Evolutionary conservation across 2,888 invertebrate species (phyloP).

Genomic region (Scotopteryx bipunctaria): DNA sequence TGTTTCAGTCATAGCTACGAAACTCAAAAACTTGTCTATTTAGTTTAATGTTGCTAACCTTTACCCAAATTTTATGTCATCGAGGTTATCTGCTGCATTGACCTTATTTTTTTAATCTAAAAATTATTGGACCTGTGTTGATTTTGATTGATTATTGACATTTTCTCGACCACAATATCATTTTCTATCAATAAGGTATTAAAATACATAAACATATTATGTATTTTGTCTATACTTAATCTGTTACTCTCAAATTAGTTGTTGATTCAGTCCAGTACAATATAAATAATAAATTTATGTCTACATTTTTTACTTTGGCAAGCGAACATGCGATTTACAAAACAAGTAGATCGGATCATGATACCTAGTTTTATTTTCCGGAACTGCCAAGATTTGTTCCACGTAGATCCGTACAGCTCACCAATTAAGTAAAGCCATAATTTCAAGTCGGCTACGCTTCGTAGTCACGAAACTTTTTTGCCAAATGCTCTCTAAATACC

Average conservation of each 20-base stretch:
- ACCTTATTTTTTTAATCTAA: conserved; percentile 4
- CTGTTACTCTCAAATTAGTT: conserved; percentile 8
- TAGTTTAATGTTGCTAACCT: conserved; percentile 11
- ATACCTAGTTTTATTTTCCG: conserved; percentile 59
- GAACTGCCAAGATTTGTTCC: conserved; percentile 69
- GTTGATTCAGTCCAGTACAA: conserved; percentile 15
- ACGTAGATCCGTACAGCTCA: conserved; percentile 58
- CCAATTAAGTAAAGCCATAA: conserved; percentile 62
- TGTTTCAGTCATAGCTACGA: not conserved
- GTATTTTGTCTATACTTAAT: too few species aligned
- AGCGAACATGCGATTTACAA: conserved; percentile 53
- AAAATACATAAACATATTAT: too few species aligned
- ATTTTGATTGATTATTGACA: conserved; percentile 8
- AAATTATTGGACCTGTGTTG: conserved; percentile 9
- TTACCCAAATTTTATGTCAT: conserved; percentile 7
- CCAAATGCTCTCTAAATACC: conserved; percentile 33
- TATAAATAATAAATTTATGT: too few species aligned
- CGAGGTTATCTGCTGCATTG: conserved; percentile 5
- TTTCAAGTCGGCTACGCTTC: conserved; percentile 60
- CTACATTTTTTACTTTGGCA: conserved; percentile 39
- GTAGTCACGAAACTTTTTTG: conserved; percentile 58
- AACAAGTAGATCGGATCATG: conserved; percentile 67
- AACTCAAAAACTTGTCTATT: not conserved
- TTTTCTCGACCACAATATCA: too few species aligned
- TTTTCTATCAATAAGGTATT: too few species aligned